Percentiles rank a stretch among this genome's conserved stretches.
These are phyloP conservation scores for Saxidomus purpurata DNA, from an alignment of 1,140 invertebrate species.

Conservation along the genomic window DNA sequence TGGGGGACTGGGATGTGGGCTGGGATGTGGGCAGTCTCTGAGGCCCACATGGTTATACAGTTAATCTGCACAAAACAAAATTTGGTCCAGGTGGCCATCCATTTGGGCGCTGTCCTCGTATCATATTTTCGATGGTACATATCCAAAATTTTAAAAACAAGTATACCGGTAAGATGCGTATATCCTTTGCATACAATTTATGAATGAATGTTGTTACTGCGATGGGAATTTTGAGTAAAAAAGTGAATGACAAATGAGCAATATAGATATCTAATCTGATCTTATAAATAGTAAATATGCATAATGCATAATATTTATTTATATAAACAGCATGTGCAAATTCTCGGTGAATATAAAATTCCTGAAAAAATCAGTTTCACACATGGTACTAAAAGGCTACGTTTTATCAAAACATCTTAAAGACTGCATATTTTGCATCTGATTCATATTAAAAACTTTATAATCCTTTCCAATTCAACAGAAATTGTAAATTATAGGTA, in stretches of 20 bases:
- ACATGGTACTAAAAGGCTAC: not conserved
- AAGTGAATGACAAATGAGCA: conserved; percentile 1
- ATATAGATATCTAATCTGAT: not conserved
- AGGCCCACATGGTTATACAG: too few relatives aligned
- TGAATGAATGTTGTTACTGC: conserved; percentile 1
- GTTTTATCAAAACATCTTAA: not conserved
- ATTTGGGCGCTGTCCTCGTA: too few relatives aligned
- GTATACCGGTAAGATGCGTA: not conserved
- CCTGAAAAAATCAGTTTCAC: not conserved
- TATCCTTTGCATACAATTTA: conserved; percentile 9
- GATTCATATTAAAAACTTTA: not conserved
- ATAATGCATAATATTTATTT: conserved; percentile 8
- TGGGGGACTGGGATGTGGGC: too few relatives aligned
- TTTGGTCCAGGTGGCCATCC: too few relatives aligned
- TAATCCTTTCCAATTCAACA: conserved; percentile 3
- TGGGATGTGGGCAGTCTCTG: too few relatives aligned
- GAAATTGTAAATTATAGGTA: not conserved
- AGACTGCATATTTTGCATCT: not conserved
- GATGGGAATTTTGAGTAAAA: not conserved
- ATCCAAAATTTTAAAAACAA: too few relatives aligned
- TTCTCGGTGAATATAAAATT: not conserved
- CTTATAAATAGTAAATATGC: not conserved
- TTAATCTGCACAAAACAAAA: too few relatives aligned
- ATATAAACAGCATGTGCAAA: conserved; percentile 4
- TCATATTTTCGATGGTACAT: too few relatives aligned